Base-by-base conservation (phyloP, 2,888 invertebrate genomes). In the Drosophila mimica region DNA sequence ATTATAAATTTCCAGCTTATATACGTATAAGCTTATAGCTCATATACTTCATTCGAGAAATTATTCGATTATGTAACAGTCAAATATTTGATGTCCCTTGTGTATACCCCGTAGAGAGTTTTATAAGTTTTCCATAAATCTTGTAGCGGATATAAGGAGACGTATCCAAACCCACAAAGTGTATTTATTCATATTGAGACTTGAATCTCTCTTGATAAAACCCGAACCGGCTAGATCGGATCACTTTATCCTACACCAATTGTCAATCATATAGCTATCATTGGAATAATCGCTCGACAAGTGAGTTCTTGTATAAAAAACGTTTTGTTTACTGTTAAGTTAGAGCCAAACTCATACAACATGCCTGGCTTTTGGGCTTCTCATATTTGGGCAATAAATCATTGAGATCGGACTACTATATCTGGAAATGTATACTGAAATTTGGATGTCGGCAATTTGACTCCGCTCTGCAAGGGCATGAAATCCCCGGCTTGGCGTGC, bases 341-440 rank as follows among this genome's bases (percentile, higher is more conserved):
- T 20, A 20, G 13, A 11, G n/a, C n/a, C 40, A 43, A 43, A 20
- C 5, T 20, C 40, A 11, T 11, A 5, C 5, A 43, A 43, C 20
- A 20, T 11, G 46, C 20, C 4, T 25, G 46, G 4, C 20, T 4
- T 20, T 46, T 13, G 13, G 7, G 4, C 13, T 13, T 4, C 13
- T 13, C 20, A 13, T 13, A 20, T 25, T 46, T 8, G 46, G 46
- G 20, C 15, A 46, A 46, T 25, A 46, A 46, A 25, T 46, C 15
- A 46, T 46, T 15, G 25, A 4, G 46, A 46, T 46, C 46, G 20
- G 20, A 7, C 46, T 7, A 46, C 20, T 40, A 40, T n/a, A 40
- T 40, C n/a, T 46, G 25, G 46, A 46, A 46, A 46, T 15, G 46
- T 25, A 25, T 46, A 46, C 46, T 46, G 25, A 46, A 25, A 46